These are phyloP conservation scores for Champsocephalus esox DNA, from an alignment of 2,797 vertebrate genomes.

Conservation along the genomic window DNA sequence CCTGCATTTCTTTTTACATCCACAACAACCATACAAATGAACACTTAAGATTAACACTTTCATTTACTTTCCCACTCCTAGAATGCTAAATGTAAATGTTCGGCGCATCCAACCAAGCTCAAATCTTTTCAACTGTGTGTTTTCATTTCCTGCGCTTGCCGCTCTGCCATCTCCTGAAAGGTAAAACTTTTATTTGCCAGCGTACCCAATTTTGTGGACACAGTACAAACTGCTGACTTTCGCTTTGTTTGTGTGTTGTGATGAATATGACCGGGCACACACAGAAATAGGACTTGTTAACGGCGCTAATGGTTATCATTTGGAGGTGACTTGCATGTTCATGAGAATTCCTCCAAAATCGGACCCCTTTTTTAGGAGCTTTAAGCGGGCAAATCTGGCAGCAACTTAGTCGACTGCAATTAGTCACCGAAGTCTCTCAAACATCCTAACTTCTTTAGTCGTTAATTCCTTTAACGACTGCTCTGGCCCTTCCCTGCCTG, in stretches of 20 bases:
- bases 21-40: slow-evolving; percentile 32
- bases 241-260: slow-evolving; percentile 59
- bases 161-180: slow-evolving; percentile 45
- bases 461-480: slow-evolving; percentile 6
- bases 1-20: slow-evolving; percentile 44
- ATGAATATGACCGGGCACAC: slow-evolving; percentile 63
- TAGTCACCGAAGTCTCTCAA: slow-evolving; percentile 54
- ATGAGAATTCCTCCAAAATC: slow-evolving; percentile 48
- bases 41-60: slow-evolving; percentile 31
- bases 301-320: slow-evolving; percentile 31
- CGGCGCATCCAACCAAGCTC: slow-evolving; percentile 33
- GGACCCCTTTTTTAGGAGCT: slow-evolving; percentile 45
- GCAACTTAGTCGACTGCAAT: slow-evolving; percentile 52
- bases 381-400: slow-evolving; percentile 52
- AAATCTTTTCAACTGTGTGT: slow-evolving; percentile 34
- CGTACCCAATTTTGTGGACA: slow-evolving; percentile 48
- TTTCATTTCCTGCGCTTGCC: slow-evolving; percentile 26
- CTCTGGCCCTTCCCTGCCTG: slow-evolving; percentile 29
- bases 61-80: slow-evolving; percentile 40
- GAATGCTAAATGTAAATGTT: slow-evolving; percentile 53
- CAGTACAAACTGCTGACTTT: slow-evolving; percentile 72
- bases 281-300: slow-evolving; percentile 58
- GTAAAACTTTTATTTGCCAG: slow-evolving; percentile 38
- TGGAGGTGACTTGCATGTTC: slow-evolving; percentile 33
- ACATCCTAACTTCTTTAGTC: slow-evolving; percentile 30